phyloP scores from a whole-genome alignment of 2,113 vertebrate species.

The Colius striatus region DNA sequence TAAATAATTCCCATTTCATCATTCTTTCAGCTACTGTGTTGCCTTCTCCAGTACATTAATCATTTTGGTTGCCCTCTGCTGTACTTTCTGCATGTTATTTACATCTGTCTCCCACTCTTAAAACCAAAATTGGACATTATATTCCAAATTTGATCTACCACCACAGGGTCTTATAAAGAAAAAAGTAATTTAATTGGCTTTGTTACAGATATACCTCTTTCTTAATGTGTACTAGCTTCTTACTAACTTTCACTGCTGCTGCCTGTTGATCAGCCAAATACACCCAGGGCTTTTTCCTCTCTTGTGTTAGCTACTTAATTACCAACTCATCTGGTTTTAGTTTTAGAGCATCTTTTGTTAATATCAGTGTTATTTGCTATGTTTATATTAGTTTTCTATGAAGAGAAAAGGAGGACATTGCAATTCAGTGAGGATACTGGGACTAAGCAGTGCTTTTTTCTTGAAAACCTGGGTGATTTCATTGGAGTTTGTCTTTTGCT shows the following conservation, averaged over 20 bases:
- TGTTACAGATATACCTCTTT: neutral
- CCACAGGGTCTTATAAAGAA: constrained; percentile 12
- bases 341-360: neutral
- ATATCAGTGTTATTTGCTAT: neutral
- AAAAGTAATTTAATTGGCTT: constrained; percentile 11
- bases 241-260: neutral
- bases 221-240: neutral
- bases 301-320: neutral
- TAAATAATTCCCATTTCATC: constrained; percentile 69
- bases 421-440: neutral
- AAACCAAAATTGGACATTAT: constrained; percentile 24
- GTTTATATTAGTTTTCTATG: neutral
- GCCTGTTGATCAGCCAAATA: neutral
- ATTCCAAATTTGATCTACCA: constrained; percentile 17
- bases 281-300: neutral
- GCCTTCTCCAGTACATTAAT: constrained; percentile 46
- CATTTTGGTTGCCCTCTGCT: constrained; percentile 53
- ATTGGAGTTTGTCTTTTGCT: neutral
- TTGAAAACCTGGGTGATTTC: neutral
- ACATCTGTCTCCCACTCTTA: constrained; percentile 43
- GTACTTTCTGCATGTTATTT: constrained; percentile 54
- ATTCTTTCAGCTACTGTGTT: constrained; percentile 50
- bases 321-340: neutral
- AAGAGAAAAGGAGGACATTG: neutral
- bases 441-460: neutral